Percentiles rank a stretch among this genome's conserved stretches.
Evolutionary conservation across 2,113 vertebrate genomes (phyloP).

Genomic region (Pan troglodytes): NHGRI_mPanTro3-v2.1_pri NC_072413.2:43952501-43953000

Average conservation of each 20-base stretch:
- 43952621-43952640: background rate
- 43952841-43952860: background rate
- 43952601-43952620: background rate
- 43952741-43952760: background rate
- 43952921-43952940: background rate
- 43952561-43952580: slow-evolving; percentile 11
- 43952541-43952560: background rate
- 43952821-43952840: background rate
- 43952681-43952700: background rate
- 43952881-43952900: background rate
- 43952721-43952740: background rate
- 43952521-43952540: slow-evolving; percentile 41
- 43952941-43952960: background rate
- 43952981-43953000: background rate
- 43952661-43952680: slow-evolving; percentile 18
- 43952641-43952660: background rate
- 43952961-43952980: background rate
- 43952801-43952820: background rate
- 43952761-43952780: background rate
- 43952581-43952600: background rate
- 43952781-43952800: background rate
- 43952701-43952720: background rate
- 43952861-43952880: background rate
- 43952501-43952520: background rate
- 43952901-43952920: background rate